These are phyloP conservation scores for Oryzias melastigma DNA, from an alignment of 2,113 vertebrate genomes.

Conservation along the genomic window DNA sequence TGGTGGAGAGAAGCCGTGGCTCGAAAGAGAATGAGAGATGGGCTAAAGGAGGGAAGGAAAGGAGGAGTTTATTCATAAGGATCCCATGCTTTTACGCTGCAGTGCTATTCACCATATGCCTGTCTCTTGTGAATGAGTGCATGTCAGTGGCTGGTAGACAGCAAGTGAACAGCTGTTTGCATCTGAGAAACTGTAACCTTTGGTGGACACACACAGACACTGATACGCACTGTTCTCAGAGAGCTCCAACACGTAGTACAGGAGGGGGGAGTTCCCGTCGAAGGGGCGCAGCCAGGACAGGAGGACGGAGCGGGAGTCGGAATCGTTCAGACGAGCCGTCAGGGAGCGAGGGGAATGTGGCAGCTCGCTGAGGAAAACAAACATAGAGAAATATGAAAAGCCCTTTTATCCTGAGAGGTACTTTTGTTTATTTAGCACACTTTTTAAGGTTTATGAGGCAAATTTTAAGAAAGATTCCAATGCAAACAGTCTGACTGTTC, in stretches of 20 bases:
- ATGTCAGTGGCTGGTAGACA: constrained; percentile 47
- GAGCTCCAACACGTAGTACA: constrained; percentile 90
- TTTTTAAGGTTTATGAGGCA: neutral
- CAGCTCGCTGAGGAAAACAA: constrained; percentile 80
- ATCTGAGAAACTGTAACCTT: constrained; percentile 38
- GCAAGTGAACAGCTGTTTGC: constrained; percentile 58
- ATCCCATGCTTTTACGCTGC: constrained; percentile 46
- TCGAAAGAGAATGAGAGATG: constrained; percentile 9
- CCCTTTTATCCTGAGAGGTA: neutral
- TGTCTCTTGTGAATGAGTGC: constrained; percentile 52
- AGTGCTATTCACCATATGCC: constrained; percentile 57
- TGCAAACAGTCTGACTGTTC: too few species aligned
- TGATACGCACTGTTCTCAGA: constrained; percentile 91
- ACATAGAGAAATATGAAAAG: neutral
- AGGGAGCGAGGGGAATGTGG: constrained; percentile 94
- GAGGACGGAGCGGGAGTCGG: constrained; percentile 80
- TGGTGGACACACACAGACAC: constrained; percentile 7
- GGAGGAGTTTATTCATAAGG: constrained; percentile 46
- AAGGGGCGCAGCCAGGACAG: constrained; percentile 95
- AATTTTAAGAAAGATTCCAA: neutral
- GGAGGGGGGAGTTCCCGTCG: constrained; percentile 92
- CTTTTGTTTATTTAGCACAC: too few species aligned
- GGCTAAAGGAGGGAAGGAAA: constrained; percentile 3
- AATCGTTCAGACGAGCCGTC: constrained; percentile 81
- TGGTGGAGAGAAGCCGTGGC: constrained; percentile 20